Base-by-base conservation (phyloP, 2,888 invertebrate genomes). In the Cartodere bifasciata region DNA sequence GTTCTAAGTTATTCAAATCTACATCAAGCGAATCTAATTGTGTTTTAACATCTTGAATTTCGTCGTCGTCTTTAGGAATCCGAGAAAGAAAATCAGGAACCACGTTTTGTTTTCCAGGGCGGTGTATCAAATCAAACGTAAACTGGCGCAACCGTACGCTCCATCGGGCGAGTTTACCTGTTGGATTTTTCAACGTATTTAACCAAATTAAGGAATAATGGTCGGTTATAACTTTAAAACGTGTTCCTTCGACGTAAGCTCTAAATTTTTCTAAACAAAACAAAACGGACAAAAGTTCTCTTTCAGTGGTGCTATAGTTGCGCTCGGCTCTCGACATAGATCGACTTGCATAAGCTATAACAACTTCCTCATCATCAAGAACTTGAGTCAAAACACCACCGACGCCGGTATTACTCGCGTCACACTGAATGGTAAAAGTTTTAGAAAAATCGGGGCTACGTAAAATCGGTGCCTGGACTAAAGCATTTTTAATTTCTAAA, bases 351-450 rank as follows among this genome's bases (percentile, higher is more conserved):
- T 28, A 37, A 14, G 34, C 30, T 16, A 37, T 37, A 4, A 34
- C 34, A n/a, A 23, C 27, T 24, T 43, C 38, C 11, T 28, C 30
- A 5, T 35, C 40, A 16, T 38, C 28, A 9, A 31, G 26, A 11
- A 21, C 22, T 31, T 44, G 42, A 10, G 31, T 29, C 11, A 45
- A 31, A 2, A 53, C 43, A 11, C 39, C 47, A 1, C 47, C 50
- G 10, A 53, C 5, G 4, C 44, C 51, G 4, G 22, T 25, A 22
- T 38, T 29, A 4, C 40, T 41, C 4, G 53, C 53, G 37, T 54
- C 53, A 16, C 33, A 34, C 23, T 40, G 32, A 2, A 49, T 16
- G 11, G 23, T 20, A 31, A 46, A 48, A 0, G 35, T 31, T 29
- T 33, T 12, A 2, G 26, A n/a, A 28, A 45, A 46, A 32, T 48